Percentiles rank a stretch among this genome's conserved stretches.
Conservation (phyloP, 2,797 vertebrate species). For the Anableps anableps region DNA sequence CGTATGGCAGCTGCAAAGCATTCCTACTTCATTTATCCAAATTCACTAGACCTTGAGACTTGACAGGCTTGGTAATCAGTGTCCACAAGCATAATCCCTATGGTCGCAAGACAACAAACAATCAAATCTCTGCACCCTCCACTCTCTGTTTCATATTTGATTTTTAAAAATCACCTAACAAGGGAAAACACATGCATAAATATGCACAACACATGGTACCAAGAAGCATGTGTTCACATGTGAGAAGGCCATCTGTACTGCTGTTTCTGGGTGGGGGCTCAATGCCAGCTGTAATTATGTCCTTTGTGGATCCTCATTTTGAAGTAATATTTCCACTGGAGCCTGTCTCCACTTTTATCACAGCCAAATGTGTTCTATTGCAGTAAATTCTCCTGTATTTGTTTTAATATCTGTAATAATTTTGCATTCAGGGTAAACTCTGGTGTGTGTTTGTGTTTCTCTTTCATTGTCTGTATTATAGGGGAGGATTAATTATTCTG, state of each 20-base stretch:
- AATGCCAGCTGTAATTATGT: slow-evolving; percentile 67
- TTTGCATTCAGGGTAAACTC: slow-evolving; percentile 12
- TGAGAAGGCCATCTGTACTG: slow-evolving; percentile 72
- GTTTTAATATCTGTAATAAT: slow-evolving; percentile 57
- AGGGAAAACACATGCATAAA: slow-evolving; percentile 49
- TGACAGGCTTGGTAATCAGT: slow-evolving; percentile 79
- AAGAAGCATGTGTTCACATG: slow-evolving; percentile 64
- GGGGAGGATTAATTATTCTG: slow-evolving; percentile 47
- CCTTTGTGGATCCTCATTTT: slow-evolving; percentile 62
- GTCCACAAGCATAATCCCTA: slow-evolving; percentile 74
- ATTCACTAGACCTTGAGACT: slow-evolving; percentile 73
- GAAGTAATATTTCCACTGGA: slow-evolving; percentile 63
- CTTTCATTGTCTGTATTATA: slow-evolving; percentile 46
- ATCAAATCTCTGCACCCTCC: slow-evolving; percentile 45
- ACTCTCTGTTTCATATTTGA: slow-evolving; percentile 33
- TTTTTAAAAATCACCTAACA: slow-evolving; percentile 44
- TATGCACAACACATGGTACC: slow-evolving; percentile 42
- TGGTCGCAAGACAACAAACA: slow-evolving; percentile 64
- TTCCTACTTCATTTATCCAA: slow-evolving; percentile 77
- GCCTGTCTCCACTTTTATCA: slow-evolving; percentile 36
- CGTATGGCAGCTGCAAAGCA: slow-evolving; percentile 72
- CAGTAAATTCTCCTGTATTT: slow-evolving; percentile 40
- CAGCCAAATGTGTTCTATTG: slow-evolving; percentile 40
- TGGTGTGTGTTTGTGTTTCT: slow-evolving; percentile 7
- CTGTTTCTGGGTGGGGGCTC: slow-evolving; percentile 63